phyloP scores from a whole-genome alignment of 2,113 vertebrate species.

The Crotophaga sulcirostris region DNA sequence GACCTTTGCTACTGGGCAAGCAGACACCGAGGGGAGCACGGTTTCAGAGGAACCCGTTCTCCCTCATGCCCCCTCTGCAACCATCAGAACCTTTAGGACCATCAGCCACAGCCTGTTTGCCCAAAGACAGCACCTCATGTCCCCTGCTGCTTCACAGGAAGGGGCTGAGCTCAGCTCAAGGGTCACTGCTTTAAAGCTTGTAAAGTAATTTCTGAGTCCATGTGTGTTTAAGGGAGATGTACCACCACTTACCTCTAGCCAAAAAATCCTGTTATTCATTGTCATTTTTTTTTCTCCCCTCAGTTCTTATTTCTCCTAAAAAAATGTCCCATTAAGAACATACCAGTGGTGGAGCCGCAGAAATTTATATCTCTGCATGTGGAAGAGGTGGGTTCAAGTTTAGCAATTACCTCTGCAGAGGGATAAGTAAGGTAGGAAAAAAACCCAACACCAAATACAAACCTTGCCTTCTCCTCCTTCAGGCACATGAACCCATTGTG shows the following conservation, averaged over 20 bases:
- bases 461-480: background rate
- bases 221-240: no score
- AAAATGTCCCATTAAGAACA: background rate
- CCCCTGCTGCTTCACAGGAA: rapidly evolving
- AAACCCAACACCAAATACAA: background rate
- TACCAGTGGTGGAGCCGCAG: rapidly evolving
- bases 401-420: background rate
- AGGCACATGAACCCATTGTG: rapidly evolving
- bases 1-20: rapidly evolving
- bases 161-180: no score
- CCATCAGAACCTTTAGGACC: no score
- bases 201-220: background rate
- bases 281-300: background rate
- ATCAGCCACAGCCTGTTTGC: no score
- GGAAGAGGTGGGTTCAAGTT: background rate
- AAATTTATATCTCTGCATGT: background rate
- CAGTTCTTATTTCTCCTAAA: background rate
- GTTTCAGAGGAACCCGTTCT: rapidly evolving
- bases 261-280: background rate
- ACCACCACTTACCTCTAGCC: no score
- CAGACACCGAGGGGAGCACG: rapidly evolving
- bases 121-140: no score
- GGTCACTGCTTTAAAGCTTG: background rate
- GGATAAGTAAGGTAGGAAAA: background rate
- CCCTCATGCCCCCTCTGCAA: background rate